Evolutionary conservation across 2,113 vertebrate species (phyloP).

Genomic region (Ictalurus furcatus): DNA sequence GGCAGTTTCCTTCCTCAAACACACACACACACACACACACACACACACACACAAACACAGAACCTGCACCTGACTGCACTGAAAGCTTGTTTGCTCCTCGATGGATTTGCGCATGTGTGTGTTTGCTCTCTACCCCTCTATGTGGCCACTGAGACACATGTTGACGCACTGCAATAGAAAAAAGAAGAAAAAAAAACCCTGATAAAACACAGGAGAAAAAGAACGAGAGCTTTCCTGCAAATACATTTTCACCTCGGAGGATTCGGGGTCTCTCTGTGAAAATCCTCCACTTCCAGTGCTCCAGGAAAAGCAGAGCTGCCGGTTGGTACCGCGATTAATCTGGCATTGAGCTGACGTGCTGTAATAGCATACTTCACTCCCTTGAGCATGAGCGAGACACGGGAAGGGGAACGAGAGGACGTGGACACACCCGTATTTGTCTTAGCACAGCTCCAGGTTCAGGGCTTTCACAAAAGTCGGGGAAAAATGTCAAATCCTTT

Average conservation of each 20-base stretch:
- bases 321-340: conserved; percentile 40
- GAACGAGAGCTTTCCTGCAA: background rate
- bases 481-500: background rate
- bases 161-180: conserved; percentile 23
- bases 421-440: conserved; percentile 58
- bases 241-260: background rate
- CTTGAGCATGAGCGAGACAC: background rate
- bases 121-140: conserved; percentile 25
- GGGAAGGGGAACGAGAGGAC: conserved; percentile 24
- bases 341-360: conserved; percentile 35
- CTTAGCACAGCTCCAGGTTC: conserved; percentile 26
- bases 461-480: background rate
- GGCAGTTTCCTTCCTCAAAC: background rate
- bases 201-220: background rate
- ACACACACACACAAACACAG: background rate
- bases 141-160: conserved; percentile 42
- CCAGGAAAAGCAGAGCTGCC: conserved; percentile 14
- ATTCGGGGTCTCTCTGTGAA: background rate
- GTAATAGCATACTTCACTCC: conserved; percentile 32
- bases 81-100: conserved; percentile 22
- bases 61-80: background rate
- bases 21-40: background rate
- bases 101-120: conserved; percentile 16
- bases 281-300: conserved; percentile 12
- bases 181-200: background rate